Evolutionary conservation across 2,888 invertebrate species (phyloP).

Genomic region (Acrobasis suavella): DNA sequence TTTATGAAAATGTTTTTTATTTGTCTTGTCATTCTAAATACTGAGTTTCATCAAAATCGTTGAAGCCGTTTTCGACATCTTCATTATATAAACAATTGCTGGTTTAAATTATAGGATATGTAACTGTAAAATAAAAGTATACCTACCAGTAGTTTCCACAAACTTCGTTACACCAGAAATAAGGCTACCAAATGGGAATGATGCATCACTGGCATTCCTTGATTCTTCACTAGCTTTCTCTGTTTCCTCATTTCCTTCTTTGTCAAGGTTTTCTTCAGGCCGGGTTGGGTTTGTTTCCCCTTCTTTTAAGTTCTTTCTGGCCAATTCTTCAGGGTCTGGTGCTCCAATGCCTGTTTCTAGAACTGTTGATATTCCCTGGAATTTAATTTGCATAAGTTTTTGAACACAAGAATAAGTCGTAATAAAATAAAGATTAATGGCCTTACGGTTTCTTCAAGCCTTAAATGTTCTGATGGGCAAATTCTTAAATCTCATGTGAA

Average conservation of each 20-base stretch:
- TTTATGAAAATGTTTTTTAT: too few species aligned
- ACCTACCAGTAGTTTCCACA: conserved; percentile 85
- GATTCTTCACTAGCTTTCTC: conserved; percentile 29
- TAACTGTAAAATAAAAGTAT: too few species aligned
- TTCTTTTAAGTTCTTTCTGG: conserved; percentile 64
- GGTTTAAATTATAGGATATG: too few species aligned
- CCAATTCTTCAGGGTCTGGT: conserved; percentile 91
- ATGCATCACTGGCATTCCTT: conserved; percentile 44
- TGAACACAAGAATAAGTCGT: too few species aligned
- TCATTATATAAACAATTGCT: too few species aligned
- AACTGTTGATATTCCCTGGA: conserved; percentile 88
- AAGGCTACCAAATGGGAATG: conserved; percentile 84
- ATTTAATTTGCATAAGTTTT: conserved; percentile 19
- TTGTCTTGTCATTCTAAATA: too few species aligned
- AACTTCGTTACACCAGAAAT: conserved; percentile 87
- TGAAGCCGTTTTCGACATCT: too few species aligned
- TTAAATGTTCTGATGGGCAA: too few species aligned
- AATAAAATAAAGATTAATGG: too few species aligned
- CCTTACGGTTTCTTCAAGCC: too few species aligned
- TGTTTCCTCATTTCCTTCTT: conserved; percentile 22
- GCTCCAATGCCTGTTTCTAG: conserved; percentile 92
- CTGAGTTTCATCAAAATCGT: too few species aligned
- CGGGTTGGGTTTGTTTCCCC: conserved; percentile 30
- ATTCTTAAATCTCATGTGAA: too few species aligned
- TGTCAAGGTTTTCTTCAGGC: conserved; percentile 25